A percentile compares a stretch with the other conserved stretches of the same genome.
Evolutionary conservation across 2,113 vertebrate genomes (phyloP).

Genomic region (Stegastes partitus): DNA sequence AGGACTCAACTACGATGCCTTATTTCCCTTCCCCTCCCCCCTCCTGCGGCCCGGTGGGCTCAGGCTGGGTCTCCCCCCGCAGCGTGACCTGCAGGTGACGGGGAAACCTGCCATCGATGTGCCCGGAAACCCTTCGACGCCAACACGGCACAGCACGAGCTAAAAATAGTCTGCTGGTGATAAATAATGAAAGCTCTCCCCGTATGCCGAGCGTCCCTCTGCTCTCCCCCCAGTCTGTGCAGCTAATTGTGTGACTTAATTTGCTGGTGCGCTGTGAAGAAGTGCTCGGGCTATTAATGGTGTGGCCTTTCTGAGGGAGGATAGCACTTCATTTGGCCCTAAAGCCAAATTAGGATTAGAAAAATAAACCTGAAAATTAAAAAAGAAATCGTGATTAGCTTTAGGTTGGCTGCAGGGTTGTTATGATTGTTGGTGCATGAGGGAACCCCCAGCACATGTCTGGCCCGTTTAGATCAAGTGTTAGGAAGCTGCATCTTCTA

Average conservation of each 20-base stretch:
- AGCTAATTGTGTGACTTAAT: conserved; percentile 48
- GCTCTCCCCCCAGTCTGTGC: conserved; percentile 31
- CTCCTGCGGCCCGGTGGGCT: not conserved
- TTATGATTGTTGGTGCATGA: not conserved
- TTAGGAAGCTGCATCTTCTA: not conserved
- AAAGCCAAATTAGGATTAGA: not conserved
- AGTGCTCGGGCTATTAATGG: not conserved
- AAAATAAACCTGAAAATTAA: not conserved
- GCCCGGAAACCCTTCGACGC: conserved; percentile 76
- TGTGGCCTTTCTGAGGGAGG: not conserved
- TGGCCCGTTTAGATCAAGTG: not conserved
- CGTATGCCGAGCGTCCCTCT: conserved; percentile 59
- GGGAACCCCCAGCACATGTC: not conserved
- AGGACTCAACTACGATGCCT: conserved; percentile 48
- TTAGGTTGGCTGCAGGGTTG: not conserved
- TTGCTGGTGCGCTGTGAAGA: conserved; percentile 9
- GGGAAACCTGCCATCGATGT: conserved; percentile 78
- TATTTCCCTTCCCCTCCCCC: too few relatives aligned
- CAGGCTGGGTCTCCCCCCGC: conserved; percentile 60
- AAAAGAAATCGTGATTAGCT: not conserved
- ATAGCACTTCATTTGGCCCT: not conserved
- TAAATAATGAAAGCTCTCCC: conserved; percentile 77
- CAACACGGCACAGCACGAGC: conserved; percentile 58
- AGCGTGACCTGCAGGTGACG: conserved; percentile 71
- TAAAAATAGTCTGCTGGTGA: conserved; percentile 77